Percentiles rank a stretch among this genome's conserved stretches.
Evolutionary conservation across 2,888 invertebrate species (phyloP).

Genomic region (Drosophila seclusa): DNA sequence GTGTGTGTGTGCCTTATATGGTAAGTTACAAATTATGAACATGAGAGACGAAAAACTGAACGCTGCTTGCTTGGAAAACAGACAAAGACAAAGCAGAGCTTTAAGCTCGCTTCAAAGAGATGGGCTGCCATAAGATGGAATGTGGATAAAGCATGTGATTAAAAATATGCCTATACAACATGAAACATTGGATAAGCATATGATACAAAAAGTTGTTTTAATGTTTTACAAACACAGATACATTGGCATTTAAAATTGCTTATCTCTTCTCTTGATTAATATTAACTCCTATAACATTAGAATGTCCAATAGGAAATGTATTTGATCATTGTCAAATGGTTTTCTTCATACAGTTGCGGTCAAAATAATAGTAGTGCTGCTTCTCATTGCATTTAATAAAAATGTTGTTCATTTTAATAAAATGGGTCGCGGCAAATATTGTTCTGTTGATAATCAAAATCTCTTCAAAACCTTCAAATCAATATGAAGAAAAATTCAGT

Average conservation of each 20-base stretch:
- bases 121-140: too few species aligned
- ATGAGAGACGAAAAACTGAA: conserved; percentile 19
- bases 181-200: neutral
- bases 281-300: neutral
- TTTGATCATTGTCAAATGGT: conserved; percentile 7
- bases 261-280: neutral
- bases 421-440: neutral
- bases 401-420: neutral
- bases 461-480: too few species aligned
- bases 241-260: neutral
- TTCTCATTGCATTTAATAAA: neutral
- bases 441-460: neutral
- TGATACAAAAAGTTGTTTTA: neutral
- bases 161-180: neutral
- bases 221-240: neutral
- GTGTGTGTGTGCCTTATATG: conserved; percentile 34
- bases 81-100: neutral
- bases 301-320: neutral
- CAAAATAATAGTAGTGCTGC: neutral
- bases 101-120: neutral
- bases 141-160: neutral
- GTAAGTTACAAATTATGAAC: conserved; percentile 32
- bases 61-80: conserved; percentile 8
- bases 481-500: neutral
- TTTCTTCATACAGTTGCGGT: neutral